Percentiles rank a stretch among this genome's conserved stretches.
These are phyloP conservation scores for Orius laevigatus DNA, from an alignment of 1,140 invertebrate genomes.

Conservation along the genomic window DNA sequence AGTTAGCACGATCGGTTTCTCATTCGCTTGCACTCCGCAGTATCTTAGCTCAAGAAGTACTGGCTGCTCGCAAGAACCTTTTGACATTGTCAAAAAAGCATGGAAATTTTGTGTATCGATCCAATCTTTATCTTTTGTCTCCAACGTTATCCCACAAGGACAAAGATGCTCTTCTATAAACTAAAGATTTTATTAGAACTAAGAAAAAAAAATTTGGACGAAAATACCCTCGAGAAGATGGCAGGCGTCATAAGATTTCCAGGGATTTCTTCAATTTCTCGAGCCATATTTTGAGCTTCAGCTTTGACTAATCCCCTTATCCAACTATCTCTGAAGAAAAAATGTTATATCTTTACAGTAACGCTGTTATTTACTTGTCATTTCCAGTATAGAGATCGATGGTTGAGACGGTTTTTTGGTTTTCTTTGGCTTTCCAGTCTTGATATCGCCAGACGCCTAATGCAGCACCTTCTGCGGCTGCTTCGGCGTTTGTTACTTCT, in stretches of 20 bases:
- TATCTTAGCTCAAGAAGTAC: constrained; percentile 33
- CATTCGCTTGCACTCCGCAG: constrained; percentile 17
- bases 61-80: constrained; percentile 34
- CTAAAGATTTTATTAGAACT: constrained; percentile 9
- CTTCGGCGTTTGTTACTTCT: constrained; percentile 49
- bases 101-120: constrained; percentile 33
- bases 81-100: constrained; percentile 30
- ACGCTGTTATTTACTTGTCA: constrained; percentile 34
- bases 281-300: constrained; percentile 68
- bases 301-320: constrained; percentile 52
- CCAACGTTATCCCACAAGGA: constrained; percentile 21
- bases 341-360: not conserved
- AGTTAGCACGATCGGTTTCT: constrained; percentile 25
- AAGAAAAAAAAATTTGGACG: too few species aligned
- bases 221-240: constrained; percentile 31
- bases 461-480: constrained; percentile 53
- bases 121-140: constrained; percentile 32
- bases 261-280: constrained; percentile 62
- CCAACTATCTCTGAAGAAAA: constrained; percentile 34
- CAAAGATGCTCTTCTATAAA: constrained; percentile 18
- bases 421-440: constrained; percentile 42
- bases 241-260: constrained; percentile 73
- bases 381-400: constrained; percentile 25
- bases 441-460: constrained; percentile 48
- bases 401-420: constrained; percentile 23